These are phyloP conservation scores for Polyploca ridens DNA, from an alignment of 2,888 invertebrate genomes.

Conservation along the genomic window DNA sequence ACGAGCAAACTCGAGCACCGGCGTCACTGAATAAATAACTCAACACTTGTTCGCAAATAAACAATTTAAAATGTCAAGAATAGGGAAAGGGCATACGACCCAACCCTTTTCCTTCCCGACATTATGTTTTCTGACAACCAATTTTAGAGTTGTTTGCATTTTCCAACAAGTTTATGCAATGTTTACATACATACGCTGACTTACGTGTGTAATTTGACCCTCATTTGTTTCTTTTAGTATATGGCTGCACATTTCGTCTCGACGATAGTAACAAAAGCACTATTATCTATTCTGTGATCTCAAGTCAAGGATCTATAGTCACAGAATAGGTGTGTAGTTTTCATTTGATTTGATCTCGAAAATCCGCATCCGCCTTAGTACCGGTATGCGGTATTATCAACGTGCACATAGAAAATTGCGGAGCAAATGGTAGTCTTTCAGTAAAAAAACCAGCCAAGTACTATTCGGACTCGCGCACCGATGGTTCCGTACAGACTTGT, in stretches of 20 bases:
- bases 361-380: neutral
- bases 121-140: constrained; percentile 80
- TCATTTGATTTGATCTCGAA: neutral
- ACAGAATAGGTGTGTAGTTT: neutral
- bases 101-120: constrained; percentile 74
- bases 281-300: neutral
- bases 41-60: constrained; percentile 82
- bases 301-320: neutral
- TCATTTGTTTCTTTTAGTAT: neutral
- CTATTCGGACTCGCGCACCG: no score
- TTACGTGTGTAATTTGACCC: neutral
- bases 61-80: constrained; percentile 84
- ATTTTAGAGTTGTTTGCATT: constrained; percentile 69
- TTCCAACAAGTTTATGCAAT: constrained; percentile 40
- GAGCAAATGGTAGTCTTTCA: no score
- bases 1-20: constrained; percentile 32
- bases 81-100: constrained; percentile 71
- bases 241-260: neutral
- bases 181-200: constrained; percentile 32
- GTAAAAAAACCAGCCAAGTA: no score
- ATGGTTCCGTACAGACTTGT: no score
- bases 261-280: neutral
- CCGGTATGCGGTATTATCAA: neutral
- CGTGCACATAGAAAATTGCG: neutral
- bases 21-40: constrained; percentile 77